These are phyloP conservation scores for Bungarus multicinctus DNA, from an alignment of 2,113 vertebrate genomes.

Conservation along the genomic window DNA sequence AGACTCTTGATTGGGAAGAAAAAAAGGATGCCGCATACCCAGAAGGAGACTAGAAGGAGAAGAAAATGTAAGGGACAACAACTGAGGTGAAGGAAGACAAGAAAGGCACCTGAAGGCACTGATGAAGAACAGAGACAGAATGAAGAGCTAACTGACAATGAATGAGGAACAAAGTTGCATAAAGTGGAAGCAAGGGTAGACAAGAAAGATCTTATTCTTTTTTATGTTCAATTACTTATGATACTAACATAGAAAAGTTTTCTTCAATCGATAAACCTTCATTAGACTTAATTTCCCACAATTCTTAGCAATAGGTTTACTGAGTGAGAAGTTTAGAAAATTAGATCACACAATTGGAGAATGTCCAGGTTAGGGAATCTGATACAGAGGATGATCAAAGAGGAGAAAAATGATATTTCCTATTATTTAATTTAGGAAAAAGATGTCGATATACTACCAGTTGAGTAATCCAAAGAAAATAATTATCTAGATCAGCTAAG, in stretches of 20 bases:
- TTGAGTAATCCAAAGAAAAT: background rate
- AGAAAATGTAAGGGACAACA: background rate
- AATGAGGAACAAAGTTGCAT: background rate
- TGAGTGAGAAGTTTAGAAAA: background rate
- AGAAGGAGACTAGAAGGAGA: background rate
- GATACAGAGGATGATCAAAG: background rate
- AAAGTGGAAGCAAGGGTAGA: background rate
- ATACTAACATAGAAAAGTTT: background rate
- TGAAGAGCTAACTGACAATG: background rate
- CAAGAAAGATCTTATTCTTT: background rate
- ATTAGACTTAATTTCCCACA: background rate
- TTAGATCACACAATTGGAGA: background rate
- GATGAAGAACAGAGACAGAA: background rate
- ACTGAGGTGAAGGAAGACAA: background rate
- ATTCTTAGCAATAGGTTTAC: background rate
- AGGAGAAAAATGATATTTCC: background rate
- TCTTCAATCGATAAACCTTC: background rate
- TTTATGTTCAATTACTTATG: background rate
- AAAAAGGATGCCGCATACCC: background rate
- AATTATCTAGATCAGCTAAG: background rate
- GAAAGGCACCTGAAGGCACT: background rate
- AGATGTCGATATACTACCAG: background rate
- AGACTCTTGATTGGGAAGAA: background rate
- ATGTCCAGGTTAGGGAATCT: background rate
- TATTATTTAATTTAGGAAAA: background rate